phyloP scores from a whole-genome alignment of 2,797 vertebrate species.

The Semaprochilodus insignis region DNA sequence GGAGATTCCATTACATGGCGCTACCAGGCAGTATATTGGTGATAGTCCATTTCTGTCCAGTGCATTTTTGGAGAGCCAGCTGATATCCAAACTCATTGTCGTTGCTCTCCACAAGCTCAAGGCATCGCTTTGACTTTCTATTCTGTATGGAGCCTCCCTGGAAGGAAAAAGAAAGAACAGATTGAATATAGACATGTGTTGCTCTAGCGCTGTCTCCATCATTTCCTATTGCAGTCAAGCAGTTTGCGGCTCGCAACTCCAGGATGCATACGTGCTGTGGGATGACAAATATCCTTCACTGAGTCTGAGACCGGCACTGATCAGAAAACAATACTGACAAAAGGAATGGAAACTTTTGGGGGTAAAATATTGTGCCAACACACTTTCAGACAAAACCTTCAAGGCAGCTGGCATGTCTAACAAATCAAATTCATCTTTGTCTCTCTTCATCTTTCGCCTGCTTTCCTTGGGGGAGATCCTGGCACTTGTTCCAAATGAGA shows the following conservation, averaged over 20 bases:
- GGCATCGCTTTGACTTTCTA: constrained; percentile 95
- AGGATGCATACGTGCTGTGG: background rate
- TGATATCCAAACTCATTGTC: constrained; percentile 94
- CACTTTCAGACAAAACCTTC: constrained; percentile 14
- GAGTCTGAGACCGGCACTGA: background rate
- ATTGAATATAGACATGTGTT: background rate
- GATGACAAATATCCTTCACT: constrained; percentile 19
- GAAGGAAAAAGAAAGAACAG: constrained; percentile 54
- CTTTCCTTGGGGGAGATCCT: background rate
- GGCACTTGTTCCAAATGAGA: background rate
- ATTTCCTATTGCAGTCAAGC: constrained; percentile 51
- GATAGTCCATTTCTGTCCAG: constrained; percentile 95
- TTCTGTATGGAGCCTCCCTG: constrained; percentile 98
- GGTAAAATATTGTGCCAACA: background rate
- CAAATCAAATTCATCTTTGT: constrained; percentile 25
- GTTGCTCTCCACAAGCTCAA: constrained; percentile 90
- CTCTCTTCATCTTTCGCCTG: constrained; percentile 15
- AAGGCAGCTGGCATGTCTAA: constrained; percentile 6
- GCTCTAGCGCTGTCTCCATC: background rate
- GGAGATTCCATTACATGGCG: constrained; percentile 74
- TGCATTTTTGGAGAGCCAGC: constrained; percentile 93
- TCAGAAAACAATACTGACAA: background rate
- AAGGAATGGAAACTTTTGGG: background rate
- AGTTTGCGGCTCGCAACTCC: constrained; percentile 13
- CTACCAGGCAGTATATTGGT: constrained; percentile 88